Evolutionary conservation across 2,797 vertebrate genomes (phyloP), one percentile per base, ranked within the genome.

Genomic region (Leptatherina wallacei): DNA sequence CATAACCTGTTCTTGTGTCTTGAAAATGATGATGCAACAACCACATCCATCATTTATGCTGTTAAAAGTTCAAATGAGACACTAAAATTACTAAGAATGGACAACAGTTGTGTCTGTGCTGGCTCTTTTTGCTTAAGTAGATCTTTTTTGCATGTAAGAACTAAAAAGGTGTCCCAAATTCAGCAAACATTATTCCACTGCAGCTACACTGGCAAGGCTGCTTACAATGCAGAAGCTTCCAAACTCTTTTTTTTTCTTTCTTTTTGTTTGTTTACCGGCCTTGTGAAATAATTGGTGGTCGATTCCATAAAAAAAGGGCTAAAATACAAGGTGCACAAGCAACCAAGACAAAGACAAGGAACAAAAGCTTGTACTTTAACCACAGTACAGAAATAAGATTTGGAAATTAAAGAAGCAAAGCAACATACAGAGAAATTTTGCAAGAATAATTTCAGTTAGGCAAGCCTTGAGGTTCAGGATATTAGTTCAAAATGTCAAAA

Each of bases 401-500:
- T 56, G 14, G 42, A 49, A 65, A 35, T 57, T 32, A 61, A 9
- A 47, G 13, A 72, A 30, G 11, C 16, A 27, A 27, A 27, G 24
- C 42, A 69, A 66, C 27, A 18, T 40, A 55, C 61, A 58, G 2
- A 0, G 12, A 29, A 35, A 57, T 54, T 60, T 40, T 55, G 20
- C 11, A 18, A 57, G 8, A n/a, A 57, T 61, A 1, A 61, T 57
- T 64, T 57, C 24, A 6, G 16, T 52, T 59, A 29, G 16, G 60
- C 62, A 62, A 65, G 6, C 22, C 27, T 20, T n/a, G 27, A 16
- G 40, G n/a, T 40, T 18, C 4, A 51, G 8, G 1, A 32, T 51
- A 69, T 55, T 66, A 30, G n/a, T 64, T 61, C 55, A 51, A 14
- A 35, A 51, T 69, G 10, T 58, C 2, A 27, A 38, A 72, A 73